These are phyloP conservation scores for Halichoeres trimaculatus DNA, from an alignment of 2,113 vertebrate genomes.

Conservation along the genomic window DNA sequence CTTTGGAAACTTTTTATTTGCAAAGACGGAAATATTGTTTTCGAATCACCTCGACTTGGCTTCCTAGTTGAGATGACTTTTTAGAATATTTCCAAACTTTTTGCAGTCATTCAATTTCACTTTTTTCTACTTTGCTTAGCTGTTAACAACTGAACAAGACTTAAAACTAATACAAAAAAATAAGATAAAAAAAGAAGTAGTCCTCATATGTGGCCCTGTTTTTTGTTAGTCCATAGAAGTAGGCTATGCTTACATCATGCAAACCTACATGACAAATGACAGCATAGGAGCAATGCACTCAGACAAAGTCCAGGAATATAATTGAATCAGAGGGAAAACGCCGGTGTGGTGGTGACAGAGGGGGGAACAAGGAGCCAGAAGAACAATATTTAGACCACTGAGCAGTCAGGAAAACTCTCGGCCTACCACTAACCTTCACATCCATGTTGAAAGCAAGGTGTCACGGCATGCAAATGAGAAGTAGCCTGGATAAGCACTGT, in stretches of 20 bases:
- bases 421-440: constrained; percentile 77
- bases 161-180: neutral
- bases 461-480: constrained; percentile 79
- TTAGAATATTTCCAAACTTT: neutral
- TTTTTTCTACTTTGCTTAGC: neutral
- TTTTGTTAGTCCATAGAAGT: neutral
- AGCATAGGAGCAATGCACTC: constrained; percentile 51
- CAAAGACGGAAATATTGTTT: neutral
- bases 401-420: constrained; percentile 60
- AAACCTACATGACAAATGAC: constrained; percentile 52
- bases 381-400: constrained; percentile 61
- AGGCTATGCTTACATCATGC: constrained; percentile 16
- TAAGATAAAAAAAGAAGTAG: no score
- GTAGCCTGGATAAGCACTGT: constrained; percentile 61
- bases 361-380: constrained; percentile 37
- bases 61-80: neutral
- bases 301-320: constrained; percentile 29
- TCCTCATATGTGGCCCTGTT: no score
- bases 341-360: constrained; percentile 37
- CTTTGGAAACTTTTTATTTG: neutral
- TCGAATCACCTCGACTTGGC: neutral
- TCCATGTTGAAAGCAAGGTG: constrained; percentile 75
- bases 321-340: constrained; percentile 59
- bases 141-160: neutral
- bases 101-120: neutral